phyloP scores from a whole-genome alignment of 2,888 invertebrate species.

The Himalopsyche anomala region DNA sequence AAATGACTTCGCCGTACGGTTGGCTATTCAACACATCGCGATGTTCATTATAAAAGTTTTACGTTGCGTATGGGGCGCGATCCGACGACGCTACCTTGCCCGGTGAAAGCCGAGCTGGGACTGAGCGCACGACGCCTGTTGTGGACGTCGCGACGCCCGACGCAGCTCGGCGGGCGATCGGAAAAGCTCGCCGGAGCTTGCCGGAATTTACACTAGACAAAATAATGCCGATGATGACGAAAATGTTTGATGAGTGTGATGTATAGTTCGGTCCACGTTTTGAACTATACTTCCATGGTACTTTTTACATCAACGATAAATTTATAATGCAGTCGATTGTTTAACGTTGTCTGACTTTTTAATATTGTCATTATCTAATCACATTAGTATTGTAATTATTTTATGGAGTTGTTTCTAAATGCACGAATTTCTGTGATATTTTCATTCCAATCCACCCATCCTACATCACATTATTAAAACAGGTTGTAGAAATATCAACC shows the following conservation, averaged over 20 bases:
- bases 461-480: too few relatives aligned
- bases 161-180: background rate
- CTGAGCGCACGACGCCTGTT: slow-evolving; percentile 18
- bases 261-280: background rate
- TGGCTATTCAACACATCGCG: slow-evolving; percentile 21
- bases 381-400: too few relatives aligned
- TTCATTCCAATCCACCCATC: too few relatives aligned
- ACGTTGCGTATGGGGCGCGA: background rate
- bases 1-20: slow-evolving; percentile 10
- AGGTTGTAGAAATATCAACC: too few relatives aligned
- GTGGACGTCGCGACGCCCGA: slow-evolving; percentile 21
- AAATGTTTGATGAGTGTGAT: background rate
- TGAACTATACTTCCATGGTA: background rate
- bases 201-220: slow-evolving; percentile 5
- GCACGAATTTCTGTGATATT: too few relatives aligned
- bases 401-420: too few relatives aligned
- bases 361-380: too few relatives aligned
- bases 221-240: slow-evolving; percentile 1
- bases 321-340: too few relatives aligned
- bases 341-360: too few relatives aligned
- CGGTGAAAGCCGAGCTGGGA: slow-evolving; percentile 34
- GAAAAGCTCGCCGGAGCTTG: background rate
- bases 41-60: slow-evolving; percentile 26
- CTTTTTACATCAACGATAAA: background rate
- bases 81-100: background rate